Percentiles rank a stretch among this genome's conserved stretches.
These are phyloP conservation scores for Augochlora pura DNA, from an alignment of 1,140 invertebrate species.

Conservation along the genomic window DNA sequence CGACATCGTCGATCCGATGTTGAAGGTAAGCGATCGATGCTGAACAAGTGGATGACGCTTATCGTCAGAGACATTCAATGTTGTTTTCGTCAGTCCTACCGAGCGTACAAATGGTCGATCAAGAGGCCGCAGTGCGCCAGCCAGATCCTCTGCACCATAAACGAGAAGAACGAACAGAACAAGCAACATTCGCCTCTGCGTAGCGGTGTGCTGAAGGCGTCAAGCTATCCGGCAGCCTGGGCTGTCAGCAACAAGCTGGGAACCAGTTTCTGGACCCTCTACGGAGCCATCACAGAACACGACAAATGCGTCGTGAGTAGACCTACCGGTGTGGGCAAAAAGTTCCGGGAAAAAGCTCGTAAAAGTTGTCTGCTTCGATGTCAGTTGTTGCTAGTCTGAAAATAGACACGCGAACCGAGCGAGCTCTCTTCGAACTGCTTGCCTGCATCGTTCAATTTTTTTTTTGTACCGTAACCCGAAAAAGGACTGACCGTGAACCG, in stretches of 20 bases:
- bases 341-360: no score
- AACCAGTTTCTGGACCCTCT: conserved; percentile 84
- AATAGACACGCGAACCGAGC: no score
- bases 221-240: conserved; percentile 87
- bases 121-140: conserved; percentile 86
- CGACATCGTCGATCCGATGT: conserved; percentile 37
- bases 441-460: not conserved
- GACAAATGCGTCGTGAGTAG: conserved; percentile 81
- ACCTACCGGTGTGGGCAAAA: no score
- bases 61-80: not conserved
- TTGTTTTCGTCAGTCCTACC: conserved; percentile 79
- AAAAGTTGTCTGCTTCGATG: no score
- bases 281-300: conserved; percentile 83
- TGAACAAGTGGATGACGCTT: not conserved
- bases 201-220: conserved; percentile 85
- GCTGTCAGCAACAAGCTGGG: conserved; percentile 84
- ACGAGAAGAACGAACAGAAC: conserved; percentile 79
- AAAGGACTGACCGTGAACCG: not conserved
- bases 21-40: not conserved
- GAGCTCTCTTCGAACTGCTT: no score
- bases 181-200: conserved; percentile 80
- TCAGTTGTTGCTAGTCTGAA: no score
- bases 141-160: conserved; percentile 89
- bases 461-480: not conserved
- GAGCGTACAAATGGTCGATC: conserved; percentile 87